Conservation (phyloP, 1,140 invertebrate genomes). For the Zeugodacus cucurbitae region DNA sequence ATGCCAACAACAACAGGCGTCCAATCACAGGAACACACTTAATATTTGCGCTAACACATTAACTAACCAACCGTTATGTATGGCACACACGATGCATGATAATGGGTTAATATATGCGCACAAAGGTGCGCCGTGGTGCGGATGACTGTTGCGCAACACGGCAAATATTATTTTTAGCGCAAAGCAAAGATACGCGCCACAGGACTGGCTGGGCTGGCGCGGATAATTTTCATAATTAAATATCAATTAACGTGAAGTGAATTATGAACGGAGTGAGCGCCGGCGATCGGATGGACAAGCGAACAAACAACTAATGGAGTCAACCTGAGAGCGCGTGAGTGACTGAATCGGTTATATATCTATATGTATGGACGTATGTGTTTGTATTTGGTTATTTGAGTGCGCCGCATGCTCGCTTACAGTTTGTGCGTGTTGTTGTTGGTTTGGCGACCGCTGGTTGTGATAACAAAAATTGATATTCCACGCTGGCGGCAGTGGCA, state of each 20-base stretch:
- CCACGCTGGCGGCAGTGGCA: background rate
- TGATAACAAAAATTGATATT: constrained; percentile 13
- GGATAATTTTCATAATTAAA: constrained; percentile 27
- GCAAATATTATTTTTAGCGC: background rate
- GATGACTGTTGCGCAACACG: background rate
- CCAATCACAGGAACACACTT: background rate
- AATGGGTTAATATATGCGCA: background rate
- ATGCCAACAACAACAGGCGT: too few species aligned
- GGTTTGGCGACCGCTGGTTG: background rate
- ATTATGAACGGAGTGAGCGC: background rate
- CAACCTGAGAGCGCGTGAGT: background rate
- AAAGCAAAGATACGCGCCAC: background rate
- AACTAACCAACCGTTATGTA: background rate
- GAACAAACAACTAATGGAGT: background rate
- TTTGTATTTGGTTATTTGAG: background rate
- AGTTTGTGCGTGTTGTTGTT: background rate
- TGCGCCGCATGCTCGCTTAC: background rate
- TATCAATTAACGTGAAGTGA: constrained; percentile 24
- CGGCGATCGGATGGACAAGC: background rate
- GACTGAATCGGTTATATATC: background rate
- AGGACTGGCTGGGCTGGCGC: background rate
- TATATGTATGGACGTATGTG: background rate
- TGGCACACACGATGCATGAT: too few species aligned
- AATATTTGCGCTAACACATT: background rate
- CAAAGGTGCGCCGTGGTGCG: background rate